Evolutionary conservation across 2,797 vertebrate genomes (phyloP).

Genomic region (Odontamblyopus rebecca): DNA sequence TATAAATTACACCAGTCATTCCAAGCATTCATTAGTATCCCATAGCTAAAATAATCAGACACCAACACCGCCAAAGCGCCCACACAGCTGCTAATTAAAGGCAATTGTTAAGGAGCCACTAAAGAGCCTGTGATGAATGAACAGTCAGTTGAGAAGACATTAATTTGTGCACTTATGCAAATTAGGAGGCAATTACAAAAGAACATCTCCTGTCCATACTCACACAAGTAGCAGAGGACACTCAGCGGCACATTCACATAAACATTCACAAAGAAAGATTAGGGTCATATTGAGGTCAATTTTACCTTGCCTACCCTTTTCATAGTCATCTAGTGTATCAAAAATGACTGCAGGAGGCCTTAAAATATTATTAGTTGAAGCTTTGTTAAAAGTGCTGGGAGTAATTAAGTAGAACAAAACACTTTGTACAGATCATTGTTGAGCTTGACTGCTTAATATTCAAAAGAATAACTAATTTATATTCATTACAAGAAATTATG

Average conservation of each 20-base stretch:
- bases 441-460: neutral
- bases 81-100: conserved; percentile 57
- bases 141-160: conserved; percentile 64
- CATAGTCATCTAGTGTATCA: no score
- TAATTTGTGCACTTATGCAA: conserved; percentile 74
- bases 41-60: conserved; percentile 12
- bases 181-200: conserved; percentile 65
- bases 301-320: neutral
- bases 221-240: conserved; percentile 35
- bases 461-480: neutral
- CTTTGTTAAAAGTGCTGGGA: no score
- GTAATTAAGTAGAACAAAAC: neutral
- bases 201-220: conserved; percentile 52
- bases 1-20: conserved; percentile 8
- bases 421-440: neutral
- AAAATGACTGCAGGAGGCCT: no score
- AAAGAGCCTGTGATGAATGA: conserved; percentile 69
- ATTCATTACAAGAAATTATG: no score
- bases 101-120: conserved; percentile 61
- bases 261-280: neutral
- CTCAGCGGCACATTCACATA: neutral
- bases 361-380: no score
- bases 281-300: neutral
- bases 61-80: conserved; percentile 14
- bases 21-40: conserved; percentile 36